Conservation (phyloP, 2,888 invertebrate genomes). For the Hydrotaea cyrtoneurina region DNA sequence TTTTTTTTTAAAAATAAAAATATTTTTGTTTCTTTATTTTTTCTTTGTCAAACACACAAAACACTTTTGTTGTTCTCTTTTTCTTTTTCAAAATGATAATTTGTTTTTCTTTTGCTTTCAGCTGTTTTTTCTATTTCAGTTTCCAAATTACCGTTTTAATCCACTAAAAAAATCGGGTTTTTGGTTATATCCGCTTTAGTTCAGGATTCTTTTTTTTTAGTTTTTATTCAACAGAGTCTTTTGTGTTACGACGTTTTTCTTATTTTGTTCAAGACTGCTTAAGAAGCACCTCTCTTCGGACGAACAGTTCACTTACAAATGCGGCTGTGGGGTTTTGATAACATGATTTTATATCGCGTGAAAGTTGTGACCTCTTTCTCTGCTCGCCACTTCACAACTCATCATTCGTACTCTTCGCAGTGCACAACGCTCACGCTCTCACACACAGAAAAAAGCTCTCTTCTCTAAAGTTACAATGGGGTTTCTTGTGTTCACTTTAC, state of each 20-base stretch:
- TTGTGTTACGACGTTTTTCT: slow-evolving; percentile 37
- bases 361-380: slow-evolving; percentile 82
- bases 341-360: slow-evolving; percentile 82
- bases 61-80: neutral
- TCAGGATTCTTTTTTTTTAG: slow-evolving; percentile 60
- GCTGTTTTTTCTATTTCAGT: neutral
- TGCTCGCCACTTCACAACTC: slow-evolving; percentile 66
- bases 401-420: slow-evolving; percentile 67
- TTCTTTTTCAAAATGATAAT: neutral
- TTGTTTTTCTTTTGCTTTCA: neutral
- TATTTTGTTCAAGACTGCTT: slow-evolving; percentile 55
- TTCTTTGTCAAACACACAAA: neutral
- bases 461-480: neutral
- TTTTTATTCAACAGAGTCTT: neutral
- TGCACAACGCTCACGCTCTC: slow-evolving; percentile 18
- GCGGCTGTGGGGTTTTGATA: slow-evolving; percentile 79
- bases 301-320: slow-evolving; percentile 81
- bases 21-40: slow-evolving; percentile 8
- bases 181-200: slow-evolving; percentile 58
- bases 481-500: neutral
- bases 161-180: slow-evolving; percentile 29
- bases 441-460: no score
- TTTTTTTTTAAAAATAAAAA: slow-evolving; percentile 11
- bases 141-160: slow-evolving; percentile 49
- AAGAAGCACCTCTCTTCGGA: slow-evolving; percentile 77